phyloP scores from a whole-genome alignment of 2,888 invertebrate genomes.

The Drosophila paramelanica region DNA sequence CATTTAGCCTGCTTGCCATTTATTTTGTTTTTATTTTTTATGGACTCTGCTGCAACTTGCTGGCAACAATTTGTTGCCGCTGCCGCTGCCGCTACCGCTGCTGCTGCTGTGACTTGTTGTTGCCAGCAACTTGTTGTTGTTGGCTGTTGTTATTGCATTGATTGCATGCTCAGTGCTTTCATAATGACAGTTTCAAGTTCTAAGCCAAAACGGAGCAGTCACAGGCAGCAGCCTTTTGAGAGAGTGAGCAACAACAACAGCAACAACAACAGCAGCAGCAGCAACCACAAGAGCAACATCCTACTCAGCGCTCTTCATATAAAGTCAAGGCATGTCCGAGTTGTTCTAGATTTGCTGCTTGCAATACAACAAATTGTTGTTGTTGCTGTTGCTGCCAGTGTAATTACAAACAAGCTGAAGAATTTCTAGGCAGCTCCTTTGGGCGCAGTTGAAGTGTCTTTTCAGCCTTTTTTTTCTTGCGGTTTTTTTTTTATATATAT shows the following conservation, averaged over 20 bases:
- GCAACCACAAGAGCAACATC: constrained; percentile 51
- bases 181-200: constrained; percentile 81
- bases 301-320: constrained; percentile 59
- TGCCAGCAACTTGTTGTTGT: constrained; percentile 26
- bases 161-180: constrained; percentile 80
- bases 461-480: constrained; percentile 19
- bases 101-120: constrained; percentile 21
- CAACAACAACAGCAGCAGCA: constrained; percentile 15
- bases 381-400: constrained; percentile 47
- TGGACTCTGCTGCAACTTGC: constrained; percentile 46
- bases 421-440: constrained; percentile 77
- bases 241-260: constrained; percentile 18
- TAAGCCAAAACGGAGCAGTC: constrained; percentile 72
- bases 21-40: constrained; percentile 74
- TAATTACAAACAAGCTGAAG: constrained; percentile 76
- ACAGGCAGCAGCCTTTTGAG: neutral
- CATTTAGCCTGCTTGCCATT: constrained; percentile 75
- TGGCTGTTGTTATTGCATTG: constrained; percentile 60
- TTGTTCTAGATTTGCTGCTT: constrained; percentile 71
- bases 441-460: constrained; percentile 68
- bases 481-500: constrained; percentile 17
- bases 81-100: constrained; percentile 27
- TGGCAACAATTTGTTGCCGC: constrained; percentile 39
- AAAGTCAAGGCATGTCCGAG: constrained; percentile 75
- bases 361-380: constrained; percentile 58